Conservation (phyloP, 1,140 invertebrate species). For the Andrena cerasifolii region DNA sequence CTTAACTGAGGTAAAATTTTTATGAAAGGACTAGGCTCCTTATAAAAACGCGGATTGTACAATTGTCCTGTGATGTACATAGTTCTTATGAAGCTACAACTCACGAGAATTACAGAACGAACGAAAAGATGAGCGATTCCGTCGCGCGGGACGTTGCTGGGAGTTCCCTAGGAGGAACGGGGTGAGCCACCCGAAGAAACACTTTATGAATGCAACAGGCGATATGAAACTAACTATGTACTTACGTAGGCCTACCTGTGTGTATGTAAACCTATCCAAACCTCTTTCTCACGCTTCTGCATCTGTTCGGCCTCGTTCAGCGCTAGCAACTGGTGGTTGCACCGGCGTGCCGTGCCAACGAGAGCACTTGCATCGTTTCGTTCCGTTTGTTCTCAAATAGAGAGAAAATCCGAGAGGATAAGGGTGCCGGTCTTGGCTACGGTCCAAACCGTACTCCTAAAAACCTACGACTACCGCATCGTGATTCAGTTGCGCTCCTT, state of each 20-base stretch:
- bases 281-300: conserved; percentile 51
- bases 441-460: conserved; percentile 73
- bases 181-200: conserved; percentile 70
- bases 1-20: too few species aligned
- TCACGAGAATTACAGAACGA: conserved; percentile 10
- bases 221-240: conserved; percentile 78
- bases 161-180: conserved; percentile 43
- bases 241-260: conserved; percentile 78
- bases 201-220: conserved; percentile 79
- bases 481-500: conserved; percentile 9
- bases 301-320: conserved; percentile 58
- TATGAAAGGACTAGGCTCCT: too few species aligned
- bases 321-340: conserved; percentile 81
- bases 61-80: too few species aligned
- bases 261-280: conserved; percentile 53
- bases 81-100: too few species aligned
- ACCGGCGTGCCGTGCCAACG: conserved; percentile 73
- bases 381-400: conserved; percentile 82
- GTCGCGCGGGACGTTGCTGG: conserved; percentile 53
- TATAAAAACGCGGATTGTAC: too few species aligned
- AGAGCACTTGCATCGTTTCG: conserved; percentile 78
- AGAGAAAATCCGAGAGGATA: conserved; percentile 80
- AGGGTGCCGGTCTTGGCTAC: conserved; percentile 76
- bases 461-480: conserved; percentile 44
- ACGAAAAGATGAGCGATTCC: conserved; percentile 71